Evolutionary conservation across 2,797 vertebrate species (phyloP).

Genomic region (Moxostoma hubbsi): DNA sequence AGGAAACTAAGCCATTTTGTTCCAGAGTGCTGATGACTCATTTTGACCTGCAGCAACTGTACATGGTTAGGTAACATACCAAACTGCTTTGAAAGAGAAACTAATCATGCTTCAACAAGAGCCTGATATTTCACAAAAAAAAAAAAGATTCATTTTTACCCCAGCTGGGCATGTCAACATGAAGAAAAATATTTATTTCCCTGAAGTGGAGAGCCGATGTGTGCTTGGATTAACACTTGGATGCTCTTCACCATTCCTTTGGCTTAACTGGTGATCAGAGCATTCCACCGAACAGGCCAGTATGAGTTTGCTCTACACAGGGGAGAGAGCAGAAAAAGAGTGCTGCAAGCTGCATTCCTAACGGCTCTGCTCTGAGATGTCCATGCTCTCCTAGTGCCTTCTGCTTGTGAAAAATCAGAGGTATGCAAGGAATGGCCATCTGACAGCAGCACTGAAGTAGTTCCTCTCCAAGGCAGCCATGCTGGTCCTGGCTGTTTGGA

Average conservation of each 20-base stretch:
- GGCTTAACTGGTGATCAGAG: slow-evolving; percentile 53
- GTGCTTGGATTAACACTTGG: slow-evolving; percentile 44
- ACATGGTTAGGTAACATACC: slow-evolving; percentile 55
- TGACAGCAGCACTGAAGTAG: slow-evolving; percentile 68
- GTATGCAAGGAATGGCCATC: slow-evolving; percentile 76
- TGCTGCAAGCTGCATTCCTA: slow-evolving; percentile 61
- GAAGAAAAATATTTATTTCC: slow-evolving; percentile 42
- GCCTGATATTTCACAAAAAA: slow-evolving; percentile 43
- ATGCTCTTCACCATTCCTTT: slow-evolving; percentile 36
- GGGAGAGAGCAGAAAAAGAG: slow-evolving; percentile 25
- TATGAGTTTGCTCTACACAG: slow-evolving; percentile 33
- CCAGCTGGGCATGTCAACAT: slow-evolving; percentile 39
- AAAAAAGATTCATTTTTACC: slow-evolving; percentile 48
- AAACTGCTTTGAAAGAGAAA: slow-evolving; percentile 45
- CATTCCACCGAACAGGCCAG: slow-evolving; percentile 28
- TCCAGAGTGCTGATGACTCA: slow-evolving; percentile 56
- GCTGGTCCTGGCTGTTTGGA: slow-evolving; percentile 67
- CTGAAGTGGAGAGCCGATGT: slow-evolving; percentile 17
- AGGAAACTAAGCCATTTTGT: slow-evolving; percentile 59
- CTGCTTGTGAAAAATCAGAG: slow-evolving; percentile 71
- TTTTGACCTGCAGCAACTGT: slow-evolving; percentile 55
- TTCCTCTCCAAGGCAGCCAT: slow-evolving; percentile 63
- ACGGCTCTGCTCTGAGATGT: slow-evolving; percentile 54
- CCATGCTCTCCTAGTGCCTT: slow-evolving; percentile 62
- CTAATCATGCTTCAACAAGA: slow-evolving; percentile 40